These are phyloP conservation scores for Coelopa pilipes DNA, from an alignment of 2,888 invertebrate genomes.

Conservation along the genomic window DNA sequence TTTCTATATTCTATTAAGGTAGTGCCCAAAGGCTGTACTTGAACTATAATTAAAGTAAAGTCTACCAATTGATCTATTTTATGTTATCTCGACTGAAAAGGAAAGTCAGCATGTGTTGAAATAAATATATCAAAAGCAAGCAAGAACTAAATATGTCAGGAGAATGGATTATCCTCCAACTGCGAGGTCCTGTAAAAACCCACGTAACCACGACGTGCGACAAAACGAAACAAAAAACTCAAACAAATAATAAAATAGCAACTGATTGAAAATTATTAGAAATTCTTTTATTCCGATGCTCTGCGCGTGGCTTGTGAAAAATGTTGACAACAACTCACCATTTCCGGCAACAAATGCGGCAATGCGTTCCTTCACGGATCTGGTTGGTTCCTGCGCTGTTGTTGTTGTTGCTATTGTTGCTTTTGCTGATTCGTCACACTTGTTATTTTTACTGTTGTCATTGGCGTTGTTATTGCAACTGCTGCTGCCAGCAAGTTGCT, in stretches of 20 bases:
- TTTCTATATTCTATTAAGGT: no score
- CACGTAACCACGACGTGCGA: neutral
- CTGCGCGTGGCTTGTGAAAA: conserved; percentile 3
- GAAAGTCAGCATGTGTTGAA: no score
- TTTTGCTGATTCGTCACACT: conserved; percentile 44
- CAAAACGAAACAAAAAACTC: neutral
- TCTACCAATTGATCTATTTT: no score
- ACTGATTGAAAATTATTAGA: neutral
- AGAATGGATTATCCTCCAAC: no score
- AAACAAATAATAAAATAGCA: neutral
- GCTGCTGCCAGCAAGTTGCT: conserved; percentile 48
- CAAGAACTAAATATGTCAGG: no score
- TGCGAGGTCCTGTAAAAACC: no score
- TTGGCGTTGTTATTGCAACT: conserved; percentile 40
- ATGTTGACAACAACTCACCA: conserved; percentile 52
- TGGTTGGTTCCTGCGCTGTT: conserved; percentile 42
- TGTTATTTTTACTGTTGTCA: conserved; percentile 42
- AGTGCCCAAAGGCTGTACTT: no score
- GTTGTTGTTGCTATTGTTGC: conserved; percentile 39
- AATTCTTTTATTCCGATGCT: neutral
- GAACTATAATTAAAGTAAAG: no score
- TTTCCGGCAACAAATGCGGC: conserved; percentile 62
- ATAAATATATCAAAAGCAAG: no score
- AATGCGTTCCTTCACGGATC: conserved; percentile 61
- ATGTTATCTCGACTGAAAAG: no score